Conservation (phyloP, 2,797 vertebrate genomes). For the Eurystomus glaucurus region DNA sequence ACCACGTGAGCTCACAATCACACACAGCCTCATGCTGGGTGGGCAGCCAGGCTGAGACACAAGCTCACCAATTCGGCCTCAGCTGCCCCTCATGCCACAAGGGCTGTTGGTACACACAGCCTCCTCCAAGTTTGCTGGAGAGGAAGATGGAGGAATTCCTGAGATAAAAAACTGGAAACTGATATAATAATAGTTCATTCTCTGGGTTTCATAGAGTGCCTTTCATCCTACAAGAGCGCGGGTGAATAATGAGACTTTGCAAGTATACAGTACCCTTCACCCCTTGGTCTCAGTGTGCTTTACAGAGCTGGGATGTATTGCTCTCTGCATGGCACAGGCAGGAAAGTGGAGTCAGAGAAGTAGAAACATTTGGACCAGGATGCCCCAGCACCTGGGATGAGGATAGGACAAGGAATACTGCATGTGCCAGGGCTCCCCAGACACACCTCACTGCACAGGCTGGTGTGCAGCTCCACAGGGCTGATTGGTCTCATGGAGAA, state of each 20-base stretch:
- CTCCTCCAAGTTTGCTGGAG: neutral
- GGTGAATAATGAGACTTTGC: neutral
- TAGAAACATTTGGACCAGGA: neutral
- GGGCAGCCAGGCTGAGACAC: neutral
- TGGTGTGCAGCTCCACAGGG: neutral
- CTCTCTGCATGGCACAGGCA: neutral
- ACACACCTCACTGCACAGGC: neutral
- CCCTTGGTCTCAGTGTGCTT: neutral
- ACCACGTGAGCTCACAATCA: neutral
- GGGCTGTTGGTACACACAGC: rapidly evolving
- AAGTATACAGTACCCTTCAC: neutral
- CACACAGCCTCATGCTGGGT: neutral
- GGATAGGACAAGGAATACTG: neutral
- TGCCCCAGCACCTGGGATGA: neutral
- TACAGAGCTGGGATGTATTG: neutral
- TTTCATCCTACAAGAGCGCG: neutral
- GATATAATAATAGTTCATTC: neutral
- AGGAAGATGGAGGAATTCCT: neutral
- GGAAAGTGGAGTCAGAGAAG: neutral
- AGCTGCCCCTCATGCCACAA: rapidly evolving
- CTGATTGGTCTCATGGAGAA: neutral
- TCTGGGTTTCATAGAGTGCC: neutral
- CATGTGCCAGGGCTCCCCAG: neutral
- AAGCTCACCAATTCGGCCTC: rapidly evolving
- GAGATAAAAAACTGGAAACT: neutral